Percentiles rank a stretch among this genome's conserved stretches.
Conservation (phyloP, 2,113 vertebrate genomes). For the Scomber scombrus region DNA sequence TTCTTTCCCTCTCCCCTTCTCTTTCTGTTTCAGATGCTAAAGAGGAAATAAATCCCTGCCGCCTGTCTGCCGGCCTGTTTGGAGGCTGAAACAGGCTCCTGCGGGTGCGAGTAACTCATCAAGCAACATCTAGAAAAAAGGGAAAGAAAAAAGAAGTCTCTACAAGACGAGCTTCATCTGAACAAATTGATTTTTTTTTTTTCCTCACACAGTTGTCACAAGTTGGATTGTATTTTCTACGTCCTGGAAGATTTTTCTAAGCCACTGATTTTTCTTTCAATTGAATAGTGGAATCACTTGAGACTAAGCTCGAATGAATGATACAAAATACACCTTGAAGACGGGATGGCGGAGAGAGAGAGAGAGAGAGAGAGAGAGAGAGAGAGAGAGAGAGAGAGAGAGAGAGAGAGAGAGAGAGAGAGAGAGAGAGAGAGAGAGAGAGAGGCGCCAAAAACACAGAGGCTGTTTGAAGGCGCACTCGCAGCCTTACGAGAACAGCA, state of each 20-base stretch:
- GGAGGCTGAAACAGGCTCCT: conserved; percentile 28
- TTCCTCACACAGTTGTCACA: background rate
- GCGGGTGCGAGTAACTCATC: background rate
- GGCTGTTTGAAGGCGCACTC: background rate
- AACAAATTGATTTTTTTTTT: conserved; percentile 39
- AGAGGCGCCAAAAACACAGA: background rate
- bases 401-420: too few species aligned
- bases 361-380: too few species aligned
- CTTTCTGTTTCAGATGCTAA: conserved; percentile 21
- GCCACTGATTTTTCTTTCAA: conserved; percentile 1
- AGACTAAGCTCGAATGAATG: background rate
- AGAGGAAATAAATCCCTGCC: conserved; percentile 34
- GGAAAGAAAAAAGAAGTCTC: background rate
- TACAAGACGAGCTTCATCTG: background rate
- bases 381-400: too few species aligned
- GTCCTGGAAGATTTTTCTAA: conserved; percentile 9
- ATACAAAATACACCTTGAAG: conserved; percentile 20
- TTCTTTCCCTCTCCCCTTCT: conserved; percentile 33
- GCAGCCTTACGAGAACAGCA: conserved; percentile 15
- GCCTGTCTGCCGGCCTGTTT: conserved; percentile 27
- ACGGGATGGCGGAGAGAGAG: background rate
- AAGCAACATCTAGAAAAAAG: background rate
- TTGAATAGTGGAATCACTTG: background rate
- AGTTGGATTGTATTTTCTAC: background rate
- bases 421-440: too few species aligned